Base-by-base conservation (phyloP, 2,113 vertebrate genomes). In the Plotosus lineatus region DNA sequence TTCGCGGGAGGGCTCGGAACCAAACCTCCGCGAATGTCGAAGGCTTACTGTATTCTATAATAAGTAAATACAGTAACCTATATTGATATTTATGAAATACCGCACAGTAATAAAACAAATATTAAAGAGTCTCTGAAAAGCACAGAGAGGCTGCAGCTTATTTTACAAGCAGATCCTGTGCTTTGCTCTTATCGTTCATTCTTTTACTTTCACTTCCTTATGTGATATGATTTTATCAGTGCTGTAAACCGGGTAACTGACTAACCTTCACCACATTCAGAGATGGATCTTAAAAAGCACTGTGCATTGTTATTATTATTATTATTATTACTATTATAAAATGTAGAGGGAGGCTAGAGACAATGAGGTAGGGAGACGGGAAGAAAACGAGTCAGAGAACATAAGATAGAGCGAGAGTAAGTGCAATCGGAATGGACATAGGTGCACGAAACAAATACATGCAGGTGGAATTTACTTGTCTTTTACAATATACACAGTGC, bases 181-280 rank as follows among this genome's bases (percentile, higher is more conserved):
- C 83, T 78, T 60, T 65, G 15, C 83, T 85, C 85, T 89, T 87
- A 89, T 89, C 91, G 91, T 88, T 89, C 85, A 89, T 90, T 88
- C 91, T 89, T 88, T 92, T 91, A 92, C 90, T 92, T 91, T 91
- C 90, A 92, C 85, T 93, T 88, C 90, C 85, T 82, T 81, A 91
- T 91, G 91, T 92, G 79, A 93, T 91, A 90, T 89, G 89, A 93
- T 92, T 92, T 91, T 84, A 93, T 92, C 89, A 90, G 87, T 81
- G 46, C 86, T 50, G 40, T 92, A 92, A 94, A 92, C 90, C 91
- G 89, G 90, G 92, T 92, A 92, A 91, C 88, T 90, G 90, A 93
- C 92, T 91, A 90, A 81, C 85, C 79, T 79, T 83, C 3, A 51
- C 86, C 81, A 78, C 87, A 81, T 85, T 84, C 82, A 86, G 83